These are phyloP conservation scores for Mercenaria mercenaria DNA, from an alignment of 1,140 invertebrate genomes.

Conservation along the genomic window DNA sequence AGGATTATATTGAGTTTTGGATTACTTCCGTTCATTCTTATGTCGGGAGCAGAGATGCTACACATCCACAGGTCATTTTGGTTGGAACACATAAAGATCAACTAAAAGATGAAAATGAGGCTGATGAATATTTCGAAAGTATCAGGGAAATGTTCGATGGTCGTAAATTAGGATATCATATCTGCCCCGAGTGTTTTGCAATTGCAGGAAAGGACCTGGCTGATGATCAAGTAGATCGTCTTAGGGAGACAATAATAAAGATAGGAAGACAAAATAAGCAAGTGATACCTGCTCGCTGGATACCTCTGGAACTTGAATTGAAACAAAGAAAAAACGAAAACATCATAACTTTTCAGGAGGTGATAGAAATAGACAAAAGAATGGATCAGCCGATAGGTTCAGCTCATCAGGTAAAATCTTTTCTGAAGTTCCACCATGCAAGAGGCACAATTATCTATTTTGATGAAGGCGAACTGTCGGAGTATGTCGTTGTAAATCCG, in stretches of 20 bases:
- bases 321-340: neutral
- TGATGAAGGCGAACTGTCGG: neutral
- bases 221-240: neutral
- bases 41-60: neutral
- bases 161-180: neutral
- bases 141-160: neutral
- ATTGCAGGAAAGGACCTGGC: neutral
- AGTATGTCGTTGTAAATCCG: neutral
- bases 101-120: neutral
- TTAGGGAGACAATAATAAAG: neutral
- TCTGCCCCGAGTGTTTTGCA: neutral
- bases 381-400: neutral
- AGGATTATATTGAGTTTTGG: constrained; percentile 3
- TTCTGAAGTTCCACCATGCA: neutral
- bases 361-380: neutral
- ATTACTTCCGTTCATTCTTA: neutral
- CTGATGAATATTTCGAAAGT: neutral
- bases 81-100: constrained; percentile 1
- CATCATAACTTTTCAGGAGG: neutral
- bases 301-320: neutral
- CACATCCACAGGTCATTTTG: neutral
- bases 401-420: neutral
- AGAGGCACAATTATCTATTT: neutral
- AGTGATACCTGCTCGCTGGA: neutral
- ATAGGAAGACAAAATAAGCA: neutral